Conservation (phyloP, 2,888 invertebrate genomes). For the Neoscelio sp. region DNA sequence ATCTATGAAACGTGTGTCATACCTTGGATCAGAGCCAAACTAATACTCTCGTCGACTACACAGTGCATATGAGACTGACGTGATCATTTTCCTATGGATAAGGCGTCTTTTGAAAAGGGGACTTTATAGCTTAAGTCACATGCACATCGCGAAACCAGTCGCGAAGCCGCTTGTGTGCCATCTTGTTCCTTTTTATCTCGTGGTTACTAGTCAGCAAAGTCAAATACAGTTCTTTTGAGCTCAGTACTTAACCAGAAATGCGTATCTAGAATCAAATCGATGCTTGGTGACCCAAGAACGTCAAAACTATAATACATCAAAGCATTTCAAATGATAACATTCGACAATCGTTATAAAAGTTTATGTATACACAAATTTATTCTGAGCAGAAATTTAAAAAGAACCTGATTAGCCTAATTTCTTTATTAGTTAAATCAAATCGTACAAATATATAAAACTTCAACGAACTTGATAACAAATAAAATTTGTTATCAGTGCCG, state of each 20-base stretch:
- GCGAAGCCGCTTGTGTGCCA: conserved; percentile 42
- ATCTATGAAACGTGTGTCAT: conserved; percentile 55
- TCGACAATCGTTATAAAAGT: no score
- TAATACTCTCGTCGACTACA: conserved; percentile 53
- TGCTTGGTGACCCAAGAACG: conserved; percentile 30
- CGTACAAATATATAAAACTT: neutral
- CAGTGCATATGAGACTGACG: conserved; percentile 54
- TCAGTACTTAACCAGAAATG: conserved; percentile 33
- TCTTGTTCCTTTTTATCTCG: conserved; percentile 54
- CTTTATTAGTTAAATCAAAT: conserved; percentile 4
- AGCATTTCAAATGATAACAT: neutral
- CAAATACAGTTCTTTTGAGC: conserved; percentile 54
- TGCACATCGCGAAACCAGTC: conserved; percentile 40
- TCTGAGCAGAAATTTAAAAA: no score
- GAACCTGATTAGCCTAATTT: no score
- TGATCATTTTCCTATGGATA: conserved; percentile 67
- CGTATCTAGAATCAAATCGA: conserved; percentile 32
- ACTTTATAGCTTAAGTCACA: conserved; percentile 56
- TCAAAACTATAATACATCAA: conserved; percentile 31
- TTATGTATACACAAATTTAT: no score
- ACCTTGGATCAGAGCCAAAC: conserved; percentile 54
- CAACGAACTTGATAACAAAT: no score
- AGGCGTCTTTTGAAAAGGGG: conserved; percentile 62
- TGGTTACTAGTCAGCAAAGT: conserved; percentile 52
- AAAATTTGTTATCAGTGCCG: no score